Evolutionary conservation across 2,797 vertebrate genomes (phyloP), one percentile per base, ranked within the genome.

Genomic region (Tadarida brasiliensis): DNA sequence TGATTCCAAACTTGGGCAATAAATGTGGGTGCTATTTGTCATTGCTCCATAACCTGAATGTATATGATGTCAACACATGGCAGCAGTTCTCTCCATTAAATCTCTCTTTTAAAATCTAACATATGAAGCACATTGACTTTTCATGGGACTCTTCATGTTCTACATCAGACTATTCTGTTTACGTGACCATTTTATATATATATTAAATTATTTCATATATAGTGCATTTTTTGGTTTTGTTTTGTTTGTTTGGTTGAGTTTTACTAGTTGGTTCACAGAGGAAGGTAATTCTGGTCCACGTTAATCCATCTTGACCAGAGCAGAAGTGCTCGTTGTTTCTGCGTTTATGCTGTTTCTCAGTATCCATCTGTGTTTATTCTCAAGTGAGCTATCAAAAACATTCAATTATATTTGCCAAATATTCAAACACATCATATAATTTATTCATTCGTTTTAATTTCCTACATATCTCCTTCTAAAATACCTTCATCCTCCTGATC

Each of bases 371-470:
- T 47, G 74, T 19, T 93, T 90, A 14, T 82, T 87, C 56, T 70
- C 35, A 35, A 63, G 4, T 76, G 15, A 89, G 28, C 3, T 68
- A 76, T 35, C 22, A 90, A 59, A 89, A 49, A 1, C 7, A 65
- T 94, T 67, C 28, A 54, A 83, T 82, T 90, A 26, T 39, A 82
- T 54, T 87, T 90, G 3, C 15, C 33, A 87, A 39, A 49, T 90
- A 87, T 86, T 56, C 3, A 86, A 86, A 57, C 30, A 47, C 11
- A 16, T 67, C 44, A 89, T n/a, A 67, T 54, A 51, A 73, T 81
- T 15, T 92, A 30, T 59, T 63, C 28, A 80, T 63, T 82, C 51
- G 56, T 65, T 94, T 74, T 74, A 85, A 35, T 68, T 68, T 91
- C 30, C 51, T 54, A 44, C 51, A 47, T 1, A 49, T 26, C 11